Evolutionary conservation across 2,888 invertebrate genomes (phyloP), one percentile per base, ranked within the genome.

Genomic region (Rotaria sp.): DNA sequence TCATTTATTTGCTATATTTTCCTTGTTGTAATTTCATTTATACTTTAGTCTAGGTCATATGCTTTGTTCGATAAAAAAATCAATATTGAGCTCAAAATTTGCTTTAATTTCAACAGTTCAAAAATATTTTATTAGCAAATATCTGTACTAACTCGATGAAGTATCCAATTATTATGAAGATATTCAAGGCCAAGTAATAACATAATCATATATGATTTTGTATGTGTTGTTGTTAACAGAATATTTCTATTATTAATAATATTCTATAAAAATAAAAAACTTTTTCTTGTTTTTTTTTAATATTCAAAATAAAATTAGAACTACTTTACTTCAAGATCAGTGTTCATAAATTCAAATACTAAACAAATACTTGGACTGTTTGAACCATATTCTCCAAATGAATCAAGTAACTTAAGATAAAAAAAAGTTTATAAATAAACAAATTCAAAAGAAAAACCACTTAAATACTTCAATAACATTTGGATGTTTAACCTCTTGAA

Each of bases 341-440:
- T 98, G 90, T 98, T 97, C 98, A 99, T 98, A 90, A 97, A 99
- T 92, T 99, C 99, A 92, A 99, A 97, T 0, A 99, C 99, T 87
- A 99, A 92, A 38, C 97, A 98, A 38, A 99, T 95, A 67, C 35
- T 67, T 67, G 67, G 67, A 67, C 67, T 67, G 93, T 97, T 98
- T 30, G 97, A 97, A 92, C 96, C 95, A 90, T 96, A 95, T 67
- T 67, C 67, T n/a, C 98, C 98, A 92, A 98, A 97, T 8, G 98
- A 97, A 93, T 99, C 98, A 35, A 92, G 89, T 11, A 93, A 89
- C 92, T 92, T 89, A 87, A 90, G 90, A 84, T 84, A 59, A 57
- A 86, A 87, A 85, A 86, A 45, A 86, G 80, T 52, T 85, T 45
- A 84, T 84, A 85, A 85, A 50, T 86, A 52, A 24, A 5, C 18